These are phyloP conservation scores for Ceyx melanurus DNA, from an alignment of 2,113 vertebrate species.

Conservation along the genomic window DNA sequence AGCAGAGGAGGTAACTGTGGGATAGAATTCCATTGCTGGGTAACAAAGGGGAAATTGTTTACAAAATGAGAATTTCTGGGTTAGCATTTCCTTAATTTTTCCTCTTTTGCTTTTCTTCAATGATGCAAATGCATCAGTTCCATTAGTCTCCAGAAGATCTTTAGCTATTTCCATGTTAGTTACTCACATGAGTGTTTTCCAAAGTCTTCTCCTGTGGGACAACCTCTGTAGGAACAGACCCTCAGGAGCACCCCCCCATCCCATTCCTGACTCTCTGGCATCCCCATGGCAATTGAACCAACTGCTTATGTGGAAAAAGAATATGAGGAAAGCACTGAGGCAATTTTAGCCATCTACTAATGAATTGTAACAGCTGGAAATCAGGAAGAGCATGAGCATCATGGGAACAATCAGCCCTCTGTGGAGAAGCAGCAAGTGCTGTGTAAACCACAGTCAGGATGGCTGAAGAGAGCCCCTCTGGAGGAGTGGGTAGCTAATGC, in stretches of 20 bases:
- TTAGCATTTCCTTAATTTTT: constrained; percentile 25
- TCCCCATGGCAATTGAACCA: background rate
- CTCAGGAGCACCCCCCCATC: background rate
- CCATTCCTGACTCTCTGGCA: background rate
- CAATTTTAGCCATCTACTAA: constrained; percentile 42
- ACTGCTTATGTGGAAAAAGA: constrained; percentile 33
- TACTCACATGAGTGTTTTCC: background rate
- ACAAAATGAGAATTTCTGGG: constrained; percentile 33
- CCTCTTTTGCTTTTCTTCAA: background rate
- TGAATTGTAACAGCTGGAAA: constrained; percentile 59
- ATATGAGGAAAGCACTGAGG: constrained; percentile 40
- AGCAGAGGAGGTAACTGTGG: background rate
- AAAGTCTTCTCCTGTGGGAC: background rate
- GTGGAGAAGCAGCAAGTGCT: constrained; percentile 37
- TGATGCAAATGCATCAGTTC: background rate
- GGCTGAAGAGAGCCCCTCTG: background rate
- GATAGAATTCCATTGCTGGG: background rate
- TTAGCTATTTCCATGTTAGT: background rate
- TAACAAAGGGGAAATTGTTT: constrained; percentile 38
- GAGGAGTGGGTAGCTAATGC: constrained; percentile 4
- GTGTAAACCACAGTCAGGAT: background rate
- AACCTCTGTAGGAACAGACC: background rate
- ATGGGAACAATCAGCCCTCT: constrained; percentile 55
- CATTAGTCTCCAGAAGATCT: background rate
- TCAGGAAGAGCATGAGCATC: constrained; percentile 34